A percentile compares a stretch with the other conserved stretches of the same genome.
These are phyloP conservation scores for Oceanodroma leucorhoa DNA, from an alignment of 2,797 vertebrate genomes.

Conservation along the genomic window DNA sequence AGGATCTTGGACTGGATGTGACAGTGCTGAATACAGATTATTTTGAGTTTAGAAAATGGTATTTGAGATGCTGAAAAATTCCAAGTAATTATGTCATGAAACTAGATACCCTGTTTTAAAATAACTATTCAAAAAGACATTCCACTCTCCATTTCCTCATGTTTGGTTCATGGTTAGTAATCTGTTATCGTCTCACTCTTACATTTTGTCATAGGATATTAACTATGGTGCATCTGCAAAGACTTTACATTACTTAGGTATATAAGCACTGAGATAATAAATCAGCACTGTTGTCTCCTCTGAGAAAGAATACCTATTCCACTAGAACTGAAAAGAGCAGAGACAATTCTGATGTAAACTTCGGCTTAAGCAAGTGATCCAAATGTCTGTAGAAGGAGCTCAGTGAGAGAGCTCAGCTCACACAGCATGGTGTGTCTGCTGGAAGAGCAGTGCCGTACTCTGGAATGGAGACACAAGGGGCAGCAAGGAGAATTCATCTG, in stretches of 20 bases:
- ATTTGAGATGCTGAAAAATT: constrained; percentile 41
- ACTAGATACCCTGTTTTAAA: constrained; percentile 38
- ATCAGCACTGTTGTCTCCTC: background rate
- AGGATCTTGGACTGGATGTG: background rate
- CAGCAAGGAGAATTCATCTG: background rate
- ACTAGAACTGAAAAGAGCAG: background rate
- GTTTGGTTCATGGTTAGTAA: background rate
- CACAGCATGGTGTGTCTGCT: background rate
- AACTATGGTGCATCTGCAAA: background rate
- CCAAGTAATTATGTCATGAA: constrained; percentile 13
- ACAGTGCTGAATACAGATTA: background rate
- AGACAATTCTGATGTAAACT: background rate
- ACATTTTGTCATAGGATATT: background rate
- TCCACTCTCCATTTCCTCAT: background rate
- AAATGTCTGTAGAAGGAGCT: background rate
- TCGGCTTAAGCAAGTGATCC: background rate
- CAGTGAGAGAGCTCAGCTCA: background rate
- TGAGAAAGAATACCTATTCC: background rate
- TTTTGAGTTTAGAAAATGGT: background rate
- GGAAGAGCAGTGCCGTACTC: background rate
- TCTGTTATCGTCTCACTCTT: background rate
- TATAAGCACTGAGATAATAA: background rate
- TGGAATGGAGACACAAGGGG: background rate
- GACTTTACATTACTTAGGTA: background rate
- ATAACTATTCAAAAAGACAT: background rate